Conservation (phyloP, 2,797 vertebrate genomes). For the Calcarius lapponicus region DNA sequence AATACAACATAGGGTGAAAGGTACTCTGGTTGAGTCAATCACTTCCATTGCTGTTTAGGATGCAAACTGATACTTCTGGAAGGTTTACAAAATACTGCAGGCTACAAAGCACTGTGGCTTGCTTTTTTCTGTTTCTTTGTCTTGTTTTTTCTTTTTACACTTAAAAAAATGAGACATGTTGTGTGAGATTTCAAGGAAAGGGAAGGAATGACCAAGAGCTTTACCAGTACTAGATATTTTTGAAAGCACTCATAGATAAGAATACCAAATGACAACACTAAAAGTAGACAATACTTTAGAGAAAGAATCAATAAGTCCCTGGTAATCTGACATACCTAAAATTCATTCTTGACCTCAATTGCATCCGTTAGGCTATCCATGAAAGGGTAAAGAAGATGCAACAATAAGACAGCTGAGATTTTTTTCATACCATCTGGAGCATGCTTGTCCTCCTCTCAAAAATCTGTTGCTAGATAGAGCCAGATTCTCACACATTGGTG, state of each 20-base stretch:
- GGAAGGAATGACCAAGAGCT: background rate
- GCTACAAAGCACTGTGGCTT: background rate
- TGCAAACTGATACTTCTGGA: background rate
- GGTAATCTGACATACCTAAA: background rate
- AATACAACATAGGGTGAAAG: background rate
- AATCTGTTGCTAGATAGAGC: slow-evolving; percentile 56
- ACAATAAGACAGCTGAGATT: slow-evolving; percentile 15
- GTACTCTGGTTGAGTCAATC: background rate
- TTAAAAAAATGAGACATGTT: background rate
- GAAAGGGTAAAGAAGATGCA: slow-evolving; percentile 1
- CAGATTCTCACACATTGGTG: slow-evolving; percentile 47
- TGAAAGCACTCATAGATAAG: background rate
- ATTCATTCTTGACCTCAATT: background rate
- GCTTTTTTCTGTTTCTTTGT: background rate
- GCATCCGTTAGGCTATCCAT: background rate
- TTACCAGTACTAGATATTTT: background rate
- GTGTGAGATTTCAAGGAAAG: background rate
- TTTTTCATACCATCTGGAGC: slow-evolving; percentile 43
- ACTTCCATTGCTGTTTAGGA: background rate
- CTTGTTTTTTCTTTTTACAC: background rate
- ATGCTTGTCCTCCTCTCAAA: slow-evolving; percentile 33
- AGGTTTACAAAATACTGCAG: background rate
- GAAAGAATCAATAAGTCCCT: background rate
- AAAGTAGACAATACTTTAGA: background rate
- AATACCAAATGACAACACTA: background rate